A percentile compares a stretch with the other conserved stretches of the same genome.
These are phyloP conservation scores for Vimba vimba DNA, from an alignment of 2,113 vertebrate species.

Conservation along the genomic window DNA sequence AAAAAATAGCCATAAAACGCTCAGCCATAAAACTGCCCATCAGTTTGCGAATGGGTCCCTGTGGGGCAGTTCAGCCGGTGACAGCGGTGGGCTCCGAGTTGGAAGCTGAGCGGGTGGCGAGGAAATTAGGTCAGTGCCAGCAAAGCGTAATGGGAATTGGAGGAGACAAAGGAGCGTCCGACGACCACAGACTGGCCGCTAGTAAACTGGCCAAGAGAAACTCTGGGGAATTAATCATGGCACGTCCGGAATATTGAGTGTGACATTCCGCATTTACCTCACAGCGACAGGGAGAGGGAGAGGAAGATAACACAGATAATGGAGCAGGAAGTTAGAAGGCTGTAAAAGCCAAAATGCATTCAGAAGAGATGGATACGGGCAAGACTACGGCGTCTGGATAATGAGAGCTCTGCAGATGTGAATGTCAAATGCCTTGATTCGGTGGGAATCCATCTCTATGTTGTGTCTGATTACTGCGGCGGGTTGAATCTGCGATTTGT, in stretches of 20 bases:
- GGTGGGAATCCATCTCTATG: neutral
- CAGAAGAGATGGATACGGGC: conserved; percentile 28
- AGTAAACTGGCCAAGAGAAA: conserved; percentile 68
- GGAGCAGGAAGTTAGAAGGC: conserved; percentile 30
- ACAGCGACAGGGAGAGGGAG: conserved; percentile 45
- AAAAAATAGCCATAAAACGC: conserved; percentile 65
- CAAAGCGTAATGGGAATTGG: conserved; percentile 61
- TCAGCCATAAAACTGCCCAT: conserved; percentile 67
- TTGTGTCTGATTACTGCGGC: conserved; percentile 8
- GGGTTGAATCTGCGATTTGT: neutral
- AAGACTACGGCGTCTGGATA: conserved; percentile 38
- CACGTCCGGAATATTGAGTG: conserved; percentile 71
- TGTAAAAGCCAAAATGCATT: conserved; percentile 42
- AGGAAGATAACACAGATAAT: conserved; percentile 45
- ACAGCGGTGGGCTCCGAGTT: conserved; percentile 35
- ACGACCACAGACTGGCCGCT: conserved; percentile 71
- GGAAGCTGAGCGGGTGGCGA: conserved; percentile 48
- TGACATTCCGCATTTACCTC: conserved; percentile 68
- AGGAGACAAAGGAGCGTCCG: conserved; percentile 65
- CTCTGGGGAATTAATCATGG: conserved; percentile 66
- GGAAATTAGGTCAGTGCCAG: conserved; percentile 70
- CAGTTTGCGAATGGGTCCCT: conserved; percentile 61
- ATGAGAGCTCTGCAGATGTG: conserved; percentile 47
- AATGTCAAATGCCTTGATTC: conserved; percentile 38
- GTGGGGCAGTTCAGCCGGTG: conserved; percentile 50